Evolutionary conservation across 2,113 vertebrate genomes (phyloP).

Genomic region (Axis porcinus): DNA sequence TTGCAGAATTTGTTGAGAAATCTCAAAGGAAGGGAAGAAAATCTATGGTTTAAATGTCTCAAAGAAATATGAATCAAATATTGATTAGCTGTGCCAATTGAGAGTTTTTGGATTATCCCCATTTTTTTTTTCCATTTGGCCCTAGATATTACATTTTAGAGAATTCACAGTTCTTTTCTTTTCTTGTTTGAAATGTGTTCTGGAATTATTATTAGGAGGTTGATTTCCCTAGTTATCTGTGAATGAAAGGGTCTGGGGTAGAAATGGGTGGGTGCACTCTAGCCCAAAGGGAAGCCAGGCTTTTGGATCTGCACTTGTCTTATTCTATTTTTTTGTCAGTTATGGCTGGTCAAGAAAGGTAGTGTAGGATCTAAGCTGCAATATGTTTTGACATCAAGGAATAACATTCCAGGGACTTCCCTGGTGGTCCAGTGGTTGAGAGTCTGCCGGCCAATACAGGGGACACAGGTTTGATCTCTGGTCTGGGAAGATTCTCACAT

Average conservation of each 20-base stretch:
- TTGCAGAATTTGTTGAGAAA: neutral
- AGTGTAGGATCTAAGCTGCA: neutral
- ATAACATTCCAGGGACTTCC: neutral
- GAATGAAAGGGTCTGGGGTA: neutral
- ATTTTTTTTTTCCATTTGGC: neutral
- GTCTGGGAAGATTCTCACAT: neutral
- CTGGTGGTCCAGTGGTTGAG: neutral
- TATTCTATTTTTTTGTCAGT: neutral
- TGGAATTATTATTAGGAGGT: neutral
- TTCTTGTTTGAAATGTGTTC: neutral
- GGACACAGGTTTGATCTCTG: neutral
- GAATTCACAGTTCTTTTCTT: neutral
- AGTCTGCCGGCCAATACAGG: neutral
- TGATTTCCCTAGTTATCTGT: neutral
- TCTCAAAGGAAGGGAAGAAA: neutral
- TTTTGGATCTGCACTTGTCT: neutral
- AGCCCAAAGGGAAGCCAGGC: neutral
- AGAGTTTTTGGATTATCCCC: neutral
- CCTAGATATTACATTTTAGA: neutral
- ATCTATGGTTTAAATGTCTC: neutral
- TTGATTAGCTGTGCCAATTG: neutral
- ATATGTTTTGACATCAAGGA: neutral
- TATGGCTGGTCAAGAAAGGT: neutral
- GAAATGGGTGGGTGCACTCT: neutral
- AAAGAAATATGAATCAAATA: constrained; percentile 8